These are phyloP conservation scores for Abrostola tripartita DNA, from an alignment of 2,888 invertebrate species.

Conservation along the genomic window DNA sequence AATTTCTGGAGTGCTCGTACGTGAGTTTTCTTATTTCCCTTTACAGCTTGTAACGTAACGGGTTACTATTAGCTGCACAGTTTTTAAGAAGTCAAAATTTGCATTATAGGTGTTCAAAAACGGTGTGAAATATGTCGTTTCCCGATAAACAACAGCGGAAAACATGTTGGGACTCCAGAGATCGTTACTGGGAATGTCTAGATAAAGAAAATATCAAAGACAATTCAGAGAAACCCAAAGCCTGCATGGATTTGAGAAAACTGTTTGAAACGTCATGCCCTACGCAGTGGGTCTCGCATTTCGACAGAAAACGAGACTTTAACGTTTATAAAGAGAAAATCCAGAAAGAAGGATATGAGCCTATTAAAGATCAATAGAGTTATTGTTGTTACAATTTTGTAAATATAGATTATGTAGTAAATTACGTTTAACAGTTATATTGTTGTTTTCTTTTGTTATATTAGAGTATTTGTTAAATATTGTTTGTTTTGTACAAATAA, in stretches of 20 bases:
- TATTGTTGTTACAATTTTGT: conserved; percentile 68
- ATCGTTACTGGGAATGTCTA: conserved; percentile 96
- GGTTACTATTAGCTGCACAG: conserved; percentile 19
- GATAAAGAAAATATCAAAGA: conserved; percentile 91
- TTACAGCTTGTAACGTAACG: conserved; percentile 19
- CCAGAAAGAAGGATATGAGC: conserved; percentile 95
- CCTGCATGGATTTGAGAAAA: conserved; percentile 92
- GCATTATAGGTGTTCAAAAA: conserved; percentile 76
- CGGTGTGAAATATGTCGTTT: conserved; percentile 91
- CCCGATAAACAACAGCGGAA: conserved; percentile 93
- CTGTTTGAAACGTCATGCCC: conserved; percentile 93
- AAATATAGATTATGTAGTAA: conserved; percentile 83
- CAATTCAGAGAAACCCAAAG: conserved; percentile 83
- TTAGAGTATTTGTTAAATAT: conserved; percentile 15
- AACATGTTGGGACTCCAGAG: conserved; percentile 95
- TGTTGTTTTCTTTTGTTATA: conserved; percentile 68
- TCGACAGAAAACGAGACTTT: conserved; percentile 96
- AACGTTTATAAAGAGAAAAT: conserved; percentile 96
- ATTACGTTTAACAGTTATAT: conserved; percentile 67
- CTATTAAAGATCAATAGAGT: conserved; percentile 87
- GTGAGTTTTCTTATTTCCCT: conserved; percentile 45
- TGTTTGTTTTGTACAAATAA: too few species aligned
- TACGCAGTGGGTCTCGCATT: conserved; percentile 97
- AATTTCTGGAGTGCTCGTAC: conserved; percentile 53
- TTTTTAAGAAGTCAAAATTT: conserved; percentile 58